phyloP scores from a whole-genome alignment of 2,888 invertebrate species.

The Oegoconia quadripuncta region DNA sequence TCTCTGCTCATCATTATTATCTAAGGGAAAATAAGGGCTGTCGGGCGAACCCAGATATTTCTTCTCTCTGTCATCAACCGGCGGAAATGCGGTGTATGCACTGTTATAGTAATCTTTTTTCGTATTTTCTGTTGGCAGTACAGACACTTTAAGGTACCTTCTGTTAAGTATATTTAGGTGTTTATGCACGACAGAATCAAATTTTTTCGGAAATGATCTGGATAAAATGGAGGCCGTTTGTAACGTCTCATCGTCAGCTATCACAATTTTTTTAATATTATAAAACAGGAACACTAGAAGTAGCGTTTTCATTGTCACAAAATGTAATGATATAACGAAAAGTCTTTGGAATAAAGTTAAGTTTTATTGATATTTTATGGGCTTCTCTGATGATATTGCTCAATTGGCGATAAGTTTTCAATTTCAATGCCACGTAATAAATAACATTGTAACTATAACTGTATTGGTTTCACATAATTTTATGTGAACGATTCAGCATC shows the following conservation, averaged over 20 bases:
- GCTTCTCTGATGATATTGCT: slow-evolving; percentile 23
- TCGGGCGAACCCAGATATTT: slow-evolving; percentile 30
- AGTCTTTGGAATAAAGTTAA: slow-evolving; percentile 1
- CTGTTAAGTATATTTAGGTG: slow-evolving; percentile 38
- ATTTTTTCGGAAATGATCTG: slow-evolving; percentile 35
- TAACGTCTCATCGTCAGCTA: slow-evolving; percentile 16
- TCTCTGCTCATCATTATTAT: slow-evolving; percentile 26
- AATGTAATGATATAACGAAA: not conserved
- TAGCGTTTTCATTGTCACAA: slow-evolving; percentile 35
- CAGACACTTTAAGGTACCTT: slow-evolving; percentile 29
- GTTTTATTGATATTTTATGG: slow-evolving; percentile 30
- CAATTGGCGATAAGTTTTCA: slow-evolving; percentile 35
- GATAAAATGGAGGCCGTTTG: slow-evolving; percentile 10
- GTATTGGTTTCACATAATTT: too few species aligned
- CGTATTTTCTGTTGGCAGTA: slow-evolving; percentile 8
- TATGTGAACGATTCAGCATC: too few species aligned
- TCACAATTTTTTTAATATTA: slow-evolving; percentile 21
- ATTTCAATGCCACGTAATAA: too few species aligned
- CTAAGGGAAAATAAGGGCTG: slow-evolving; percentile 40
- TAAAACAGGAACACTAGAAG: slow-evolving; percentile 29
- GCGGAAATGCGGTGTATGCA: slow-evolving; percentile 46
- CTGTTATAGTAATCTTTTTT: slow-evolving; percentile 8
- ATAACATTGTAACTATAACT: too few species aligned
- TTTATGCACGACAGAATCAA: slow-evolving; percentile 24
- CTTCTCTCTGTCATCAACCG: slow-evolving; percentile 14